phyloP scores from a whole-genome alignment of 2,113 vertebrate genomes.

The Cromileptes altivelis region DNA sequence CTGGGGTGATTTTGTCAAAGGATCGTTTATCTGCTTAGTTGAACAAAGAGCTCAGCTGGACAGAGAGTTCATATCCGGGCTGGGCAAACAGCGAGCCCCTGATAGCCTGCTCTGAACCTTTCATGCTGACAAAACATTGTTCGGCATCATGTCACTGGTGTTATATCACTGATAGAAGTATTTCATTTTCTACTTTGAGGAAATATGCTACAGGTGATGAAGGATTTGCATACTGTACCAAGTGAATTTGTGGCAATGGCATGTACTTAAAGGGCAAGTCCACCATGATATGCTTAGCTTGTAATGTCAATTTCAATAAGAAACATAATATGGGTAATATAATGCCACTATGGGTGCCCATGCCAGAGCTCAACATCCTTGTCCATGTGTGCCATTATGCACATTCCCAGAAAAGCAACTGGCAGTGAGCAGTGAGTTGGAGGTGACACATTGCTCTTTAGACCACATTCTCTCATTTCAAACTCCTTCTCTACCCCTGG shows the following conservation, averaged over 20 bases:
- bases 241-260: neutral
- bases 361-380: too few species aligned
- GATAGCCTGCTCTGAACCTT: neutral
- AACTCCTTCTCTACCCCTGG: too few species aligned
- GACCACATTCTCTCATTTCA: too few species aligned
- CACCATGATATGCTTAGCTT: neutral
- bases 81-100: neutral
- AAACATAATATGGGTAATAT: too few species aligned
- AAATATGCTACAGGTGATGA: neutral
- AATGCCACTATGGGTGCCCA: too few species aligned
- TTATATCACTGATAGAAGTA: neutral
- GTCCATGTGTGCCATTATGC: too few species aligned
- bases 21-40: constrained; percentile 2
- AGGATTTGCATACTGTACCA: neutral
- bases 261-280: neutral
- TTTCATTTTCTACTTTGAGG: neutral
- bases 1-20: neutral
- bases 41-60: constrained; percentile 8
- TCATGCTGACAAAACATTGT: neutral
- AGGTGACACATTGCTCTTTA: too few species aligned
- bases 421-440: too few species aligned
- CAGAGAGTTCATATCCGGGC: neutral
- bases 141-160: neutral
- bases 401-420: too few species aligned
- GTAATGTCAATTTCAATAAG: neutral